phyloP scores from a whole-genome alignment of 2,888 invertebrate genomes.

The Urechis unicinctus region DNA sequence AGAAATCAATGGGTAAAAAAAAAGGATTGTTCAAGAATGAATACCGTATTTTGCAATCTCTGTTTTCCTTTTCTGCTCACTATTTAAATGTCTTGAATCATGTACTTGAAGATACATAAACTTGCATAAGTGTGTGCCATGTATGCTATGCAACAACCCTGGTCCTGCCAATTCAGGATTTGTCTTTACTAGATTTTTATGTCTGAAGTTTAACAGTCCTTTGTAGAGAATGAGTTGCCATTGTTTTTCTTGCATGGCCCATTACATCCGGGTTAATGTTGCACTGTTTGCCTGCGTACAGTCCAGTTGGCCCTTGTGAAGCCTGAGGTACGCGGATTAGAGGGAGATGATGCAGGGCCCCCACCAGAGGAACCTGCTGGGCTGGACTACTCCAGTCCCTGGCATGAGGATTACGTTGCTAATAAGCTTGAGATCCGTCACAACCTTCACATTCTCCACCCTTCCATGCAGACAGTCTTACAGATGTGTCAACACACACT shows the following conservation, averaged over 20 bases:
- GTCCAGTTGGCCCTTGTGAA: constrained; percentile 48
- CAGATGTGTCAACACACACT: constrained; percentile 45
- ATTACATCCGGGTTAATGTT: no score
- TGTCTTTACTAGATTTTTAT: no score
- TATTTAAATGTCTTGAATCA: no score
- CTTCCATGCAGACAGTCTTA: constrained; percentile 46
- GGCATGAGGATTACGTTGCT: constrained; percentile 41
- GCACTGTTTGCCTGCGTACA: constrained; percentile 17
- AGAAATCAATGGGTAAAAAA: constrained; percentile 45
- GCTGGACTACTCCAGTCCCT: constrained; percentile 47
- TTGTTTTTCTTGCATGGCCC: no score
- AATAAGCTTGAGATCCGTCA: constrained; percentile 32
- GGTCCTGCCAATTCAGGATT: no score
- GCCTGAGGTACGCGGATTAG: constrained; percentile 45
- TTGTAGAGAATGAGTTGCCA: no score
- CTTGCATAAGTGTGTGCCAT: no score
- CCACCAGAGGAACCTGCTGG: constrained; percentile 45
- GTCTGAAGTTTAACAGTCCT: no score
- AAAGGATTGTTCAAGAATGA: not conserved
- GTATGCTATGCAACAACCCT: no score
- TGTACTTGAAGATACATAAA: no score
- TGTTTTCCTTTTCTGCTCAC: no score
- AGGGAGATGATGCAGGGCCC: constrained; percentile 41
- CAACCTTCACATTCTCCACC: constrained; percentile 46
- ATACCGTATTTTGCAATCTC: no score